Base-by-base conservation (phyloP, 2,113 vertebrate species). In the Zosterops borbonicus region DNA sequence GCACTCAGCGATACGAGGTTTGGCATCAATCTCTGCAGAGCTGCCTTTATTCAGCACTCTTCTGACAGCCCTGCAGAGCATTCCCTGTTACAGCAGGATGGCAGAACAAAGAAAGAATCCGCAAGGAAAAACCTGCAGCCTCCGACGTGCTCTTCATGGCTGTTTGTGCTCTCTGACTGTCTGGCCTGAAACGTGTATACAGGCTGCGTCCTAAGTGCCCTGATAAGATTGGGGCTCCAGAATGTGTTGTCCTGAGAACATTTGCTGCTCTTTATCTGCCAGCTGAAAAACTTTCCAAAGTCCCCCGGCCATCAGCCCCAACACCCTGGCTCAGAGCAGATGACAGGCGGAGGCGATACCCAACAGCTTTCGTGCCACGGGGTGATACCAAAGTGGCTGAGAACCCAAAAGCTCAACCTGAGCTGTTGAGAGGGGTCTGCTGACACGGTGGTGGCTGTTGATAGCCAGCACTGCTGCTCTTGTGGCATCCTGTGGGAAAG, bases 181-280 rank as follows among this genome's bases (percentile, higher is more conserved):
- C 95, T 90, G 94, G 90, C 94, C 88, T 75, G 85, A 96, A 97
- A 89, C 9, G 13, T 94, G 92, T 84, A n/a, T 47, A 92, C 89
- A 93, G 96, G 52, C 97, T 92, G 94, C 47, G 17, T 86, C 94
- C 85, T 93, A 97, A 97, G 97, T 97, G 94, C 68, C 63, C 89
- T 92, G 97, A 98, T 97, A 97, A 98, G 97, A 97, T 97, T 93
- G 83, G 52, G 49, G 22, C 89, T 96, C 33, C 74, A 95, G 97
- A 96, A 97, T 95, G 92, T 97, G 96, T 97, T 86, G 91, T 94
- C 94, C 94, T 95, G 96, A 96, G 95, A 97, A 97, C n/a, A 9
- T 75, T 92, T 44, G 49, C 96, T 95, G 92, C 92, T 82, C 41
- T 83, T 97, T 97, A 98, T 98, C 97, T 97, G 77, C 1, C 3